Percentiles rank a stretch among this genome's conserved stretches.
Evolutionary conservation across 2,113 vertebrate genomes (phyloP).

Genomic region (Callopanchax toddi): DNA sequence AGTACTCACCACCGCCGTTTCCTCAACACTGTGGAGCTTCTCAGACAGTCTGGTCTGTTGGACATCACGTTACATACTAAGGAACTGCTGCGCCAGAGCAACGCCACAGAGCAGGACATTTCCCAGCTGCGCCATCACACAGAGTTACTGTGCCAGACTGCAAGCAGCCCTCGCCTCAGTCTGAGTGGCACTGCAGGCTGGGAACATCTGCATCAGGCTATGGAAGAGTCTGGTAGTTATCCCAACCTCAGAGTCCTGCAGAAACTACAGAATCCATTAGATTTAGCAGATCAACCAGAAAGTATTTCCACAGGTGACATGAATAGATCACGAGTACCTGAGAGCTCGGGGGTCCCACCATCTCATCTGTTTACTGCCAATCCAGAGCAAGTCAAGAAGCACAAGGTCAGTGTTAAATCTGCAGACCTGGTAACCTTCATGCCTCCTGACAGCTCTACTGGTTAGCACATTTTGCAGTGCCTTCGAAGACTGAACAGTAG

Average conservation of each 20-base stretch:
- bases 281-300: slow-evolving; percentile 2
- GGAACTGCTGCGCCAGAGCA: slow-evolving; percentile 75
- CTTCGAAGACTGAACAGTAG: slow-evolving; percentile 18
- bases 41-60: slow-evolving; percentile 74
- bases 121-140: slow-evolving; percentile 73
- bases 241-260: slow-evolving; percentile 45
- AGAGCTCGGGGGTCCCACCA: slow-evolving; percentile 5
- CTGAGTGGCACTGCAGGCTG: slow-evolving; percentile 20
- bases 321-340: background rate
- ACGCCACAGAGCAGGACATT: slow-evolving; percentile 63
- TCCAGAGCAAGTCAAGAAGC: slow-evolving; percentile 12
- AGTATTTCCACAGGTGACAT: background rate
- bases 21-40: slow-evolving; percentile 75
- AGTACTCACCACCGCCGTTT: slow-evolving; percentile 65
- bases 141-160: slow-evolving; percentile 70
- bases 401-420: background rate
- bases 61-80: slow-evolving; percentile 77
- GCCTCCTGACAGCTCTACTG: slow-evolving; percentile 73
- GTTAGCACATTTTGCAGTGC: slow-evolving; percentile 39
- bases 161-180: slow-evolving; percentile 24
- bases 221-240: slow-evolving; percentile 73
- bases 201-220: slow-evolving; percentile 58
- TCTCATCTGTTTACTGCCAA: slow-evolving; percentile 6
- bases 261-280: background rate
- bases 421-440: slow-evolving; percentile 36